Conservation (phyloP, 2,797 vertebrate genomes). For the Galago senegalensis region DNA sequence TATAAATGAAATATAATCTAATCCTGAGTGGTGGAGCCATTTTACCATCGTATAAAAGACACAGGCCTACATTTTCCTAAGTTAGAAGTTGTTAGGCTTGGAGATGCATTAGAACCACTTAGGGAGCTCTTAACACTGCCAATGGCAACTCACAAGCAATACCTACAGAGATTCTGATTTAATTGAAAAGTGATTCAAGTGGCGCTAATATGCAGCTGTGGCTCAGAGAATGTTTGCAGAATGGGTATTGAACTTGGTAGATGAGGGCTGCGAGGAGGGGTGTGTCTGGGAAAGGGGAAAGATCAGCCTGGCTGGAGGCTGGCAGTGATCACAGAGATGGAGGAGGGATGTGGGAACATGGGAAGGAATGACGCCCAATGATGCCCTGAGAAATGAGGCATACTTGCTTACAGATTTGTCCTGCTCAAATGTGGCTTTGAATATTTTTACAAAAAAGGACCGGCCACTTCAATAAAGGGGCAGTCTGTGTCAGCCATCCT, state of each 20-base stretch:
- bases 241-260: not conserved
- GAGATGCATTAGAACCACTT: not conserved
- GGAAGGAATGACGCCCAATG: too few species aligned
- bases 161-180: not conserved
- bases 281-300: accelerated
- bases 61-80: not conserved
- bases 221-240: not conserved
- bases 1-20: not conserved
- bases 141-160: not conserved
- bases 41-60: not conserved
- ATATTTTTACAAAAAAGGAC: not conserved
- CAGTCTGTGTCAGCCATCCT: not conserved
- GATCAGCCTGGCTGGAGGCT: not conserved
- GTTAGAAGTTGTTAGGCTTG: not conserved
- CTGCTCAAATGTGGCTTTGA: not conserved
- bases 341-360: too few species aligned
- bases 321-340: not conserved
- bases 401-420: too few species aligned
- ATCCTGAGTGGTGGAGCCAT: not conserved
- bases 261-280: accelerated
- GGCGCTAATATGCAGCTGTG: not conserved
- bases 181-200: not conserved
- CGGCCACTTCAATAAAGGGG: not conserved
- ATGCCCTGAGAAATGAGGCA: not conserved
- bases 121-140: not conserved